Conservation (phyloP, 1,140 invertebrate genomes). For the Rhyzopertha dominica region DNA sequence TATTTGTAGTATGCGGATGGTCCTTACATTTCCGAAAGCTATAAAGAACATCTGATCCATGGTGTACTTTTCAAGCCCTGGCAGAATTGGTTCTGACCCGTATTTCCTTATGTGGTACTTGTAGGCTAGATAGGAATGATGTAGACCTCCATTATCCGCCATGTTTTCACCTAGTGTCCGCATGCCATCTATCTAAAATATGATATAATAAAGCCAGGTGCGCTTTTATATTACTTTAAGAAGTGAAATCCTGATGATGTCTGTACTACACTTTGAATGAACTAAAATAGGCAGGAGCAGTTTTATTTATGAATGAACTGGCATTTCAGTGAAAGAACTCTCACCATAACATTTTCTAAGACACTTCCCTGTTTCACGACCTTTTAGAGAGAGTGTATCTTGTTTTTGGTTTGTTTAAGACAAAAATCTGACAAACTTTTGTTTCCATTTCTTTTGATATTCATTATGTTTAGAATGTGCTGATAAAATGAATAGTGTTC, state of each 20-base stretch:
- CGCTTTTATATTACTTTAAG: not conserved
- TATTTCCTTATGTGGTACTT: constrained; percentile 54
- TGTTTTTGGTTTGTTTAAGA: too few species aligned
- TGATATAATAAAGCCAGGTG: constrained; percentile 7
- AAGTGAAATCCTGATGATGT: not conserved
- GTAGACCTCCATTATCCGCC: constrained; percentile 84
- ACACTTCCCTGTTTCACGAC: too few species aligned
- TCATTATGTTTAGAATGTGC: too few species aligned
- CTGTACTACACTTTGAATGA: constrained; percentile 1
- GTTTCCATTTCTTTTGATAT: too few species aligned
- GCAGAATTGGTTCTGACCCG: constrained; percentile 59
- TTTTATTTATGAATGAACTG: too few species aligned
- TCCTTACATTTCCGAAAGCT: constrained; percentile 79
- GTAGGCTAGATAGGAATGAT: constrained; percentile 73
- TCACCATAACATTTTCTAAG: too few species aligned
- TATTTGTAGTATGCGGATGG: too few species aligned
- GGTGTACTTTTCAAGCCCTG: constrained; percentile 70
- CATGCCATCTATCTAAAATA: constrained; percentile 66
- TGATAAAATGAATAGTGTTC: too few species aligned
- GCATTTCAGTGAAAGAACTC: too few species aligned
- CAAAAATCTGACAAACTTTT: too few species aligned
- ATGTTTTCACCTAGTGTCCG: constrained; percentile 83
- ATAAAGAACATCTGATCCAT: constrained; percentile 86
- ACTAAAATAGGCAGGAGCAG: constrained; percentile 11
- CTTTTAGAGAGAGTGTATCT: too few species aligned